Percentiles rank a stretch among this genome's conserved stretches.
Evolutionary conservation across 2,888 invertebrate genomes (phyloP).

Genomic region (Drosophila cognata): DNA sequence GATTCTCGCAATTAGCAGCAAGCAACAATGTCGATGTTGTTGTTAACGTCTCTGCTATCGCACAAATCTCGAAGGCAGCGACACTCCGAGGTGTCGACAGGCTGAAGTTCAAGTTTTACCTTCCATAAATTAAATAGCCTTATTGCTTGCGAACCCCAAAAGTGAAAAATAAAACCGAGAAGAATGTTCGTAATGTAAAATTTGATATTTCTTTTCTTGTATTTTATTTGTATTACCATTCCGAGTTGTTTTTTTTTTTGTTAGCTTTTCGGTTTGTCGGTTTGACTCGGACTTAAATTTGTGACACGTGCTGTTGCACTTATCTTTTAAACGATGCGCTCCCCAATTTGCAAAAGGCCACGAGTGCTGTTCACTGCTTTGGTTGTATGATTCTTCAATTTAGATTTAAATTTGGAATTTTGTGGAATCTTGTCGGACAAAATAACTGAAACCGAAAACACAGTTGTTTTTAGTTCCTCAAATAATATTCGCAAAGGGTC

Average conservation of each 20-base stretch:
- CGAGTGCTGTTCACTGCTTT: conserved; percentile 6
- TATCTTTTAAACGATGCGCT: conserved; percentile 33
- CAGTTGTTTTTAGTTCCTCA: not conserved
- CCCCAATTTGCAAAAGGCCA: not conserved
- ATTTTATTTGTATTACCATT: conserved; percentile 22
- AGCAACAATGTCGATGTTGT: conserved; percentile 22
- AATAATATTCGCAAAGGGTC: conserved; percentile 8
- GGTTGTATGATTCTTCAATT: conserved; percentile 3
- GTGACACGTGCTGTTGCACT: conserved; percentile 47
- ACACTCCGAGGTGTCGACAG: conserved; percentile 66
- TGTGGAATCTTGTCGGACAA: not conserved
- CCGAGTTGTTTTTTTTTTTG: conserved; percentile 55
- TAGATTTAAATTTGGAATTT: not conserved
- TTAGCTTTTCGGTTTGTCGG: conserved; percentile 41
- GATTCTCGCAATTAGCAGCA: conserved; percentile 68
- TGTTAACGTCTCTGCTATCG: conserved; percentile 32
- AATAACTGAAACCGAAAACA: not conserved
- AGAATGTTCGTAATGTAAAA: conserved; percentile 21
- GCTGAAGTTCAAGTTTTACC: conserved; percentile 60
- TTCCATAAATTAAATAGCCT: conserved; percentile 60
- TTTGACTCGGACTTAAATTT: conserved; percentile 62
- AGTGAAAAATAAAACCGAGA: conserved; percentile 11
- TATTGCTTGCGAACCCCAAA: conserved; percentile 39
- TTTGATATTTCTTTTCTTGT: conserved; percentile 19
- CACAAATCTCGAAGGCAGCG: conserved; percentile 32